These are phyloP conservation scores for Epizoanthus rinbou DNA, from an alignment of 92 coral and sea anemone genomes.

Conservation along the genomic window DNA sequence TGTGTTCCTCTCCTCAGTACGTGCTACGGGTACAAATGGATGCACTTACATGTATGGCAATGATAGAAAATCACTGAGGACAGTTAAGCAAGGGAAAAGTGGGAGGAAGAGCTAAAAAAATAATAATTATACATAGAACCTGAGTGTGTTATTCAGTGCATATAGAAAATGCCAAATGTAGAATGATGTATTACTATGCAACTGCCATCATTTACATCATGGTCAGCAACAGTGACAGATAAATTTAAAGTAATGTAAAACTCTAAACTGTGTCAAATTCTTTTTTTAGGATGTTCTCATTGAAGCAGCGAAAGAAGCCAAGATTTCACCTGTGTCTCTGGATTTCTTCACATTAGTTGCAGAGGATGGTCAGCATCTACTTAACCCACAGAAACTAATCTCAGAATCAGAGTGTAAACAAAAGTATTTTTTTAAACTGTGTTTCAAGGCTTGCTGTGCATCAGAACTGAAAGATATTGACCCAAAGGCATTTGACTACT, in stretches of 20 bases:
- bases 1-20: too few species aligned
- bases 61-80: too few species aligned
- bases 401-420: slow-evolving; percentile 66
- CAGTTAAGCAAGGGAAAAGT: too few species aligned
- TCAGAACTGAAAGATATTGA: slow-evolving; percentile 65
- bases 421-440: slow-evolving; percentile 68
- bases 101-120: too few species aligned
- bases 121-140: too few species aligned
- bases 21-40: too few species aligned
- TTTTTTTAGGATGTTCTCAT: slow-evolving; percentile 83
- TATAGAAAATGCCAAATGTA: neutral
- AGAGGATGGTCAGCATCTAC: slow-evolving; percentile 64
- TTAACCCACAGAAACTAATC: slow-evolving; percentile 74
- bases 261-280: neutral
- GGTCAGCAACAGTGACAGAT: neutral
- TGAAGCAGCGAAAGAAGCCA: slow-evolving; percentile 64
- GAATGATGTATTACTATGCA: neutral
- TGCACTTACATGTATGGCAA: too few species aligned
- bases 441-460: slow-evolving; percentile 82
- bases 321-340: slow-evolving; percentile 71
- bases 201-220: neutral
- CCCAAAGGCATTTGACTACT: slow-evolving; percentile 63
- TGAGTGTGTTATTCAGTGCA: too few species aligned
- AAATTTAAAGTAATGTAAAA: too few species aligned
- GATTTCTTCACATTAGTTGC: slow-evolving; percentile 91